These are phyloP conservation scores for Thalpophila matura DNA, from an alignment of 2,888 invertebrate species.

Conservation along the genomic window DNA sequence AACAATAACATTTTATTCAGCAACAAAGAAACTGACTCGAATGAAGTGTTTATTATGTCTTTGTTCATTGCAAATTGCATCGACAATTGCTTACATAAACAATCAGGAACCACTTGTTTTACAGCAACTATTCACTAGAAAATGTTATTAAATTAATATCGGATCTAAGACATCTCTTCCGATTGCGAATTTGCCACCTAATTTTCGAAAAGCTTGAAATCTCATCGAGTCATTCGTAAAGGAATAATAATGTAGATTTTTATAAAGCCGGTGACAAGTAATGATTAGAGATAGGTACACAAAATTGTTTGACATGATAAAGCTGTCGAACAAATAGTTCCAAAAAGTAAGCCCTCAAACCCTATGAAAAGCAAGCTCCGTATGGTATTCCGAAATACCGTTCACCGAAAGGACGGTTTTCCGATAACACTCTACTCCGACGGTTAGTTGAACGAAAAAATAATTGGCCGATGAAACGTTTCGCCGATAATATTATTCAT, in stretches of 20 bases:
- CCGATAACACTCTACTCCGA: too few relatives aligned
- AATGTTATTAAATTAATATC: conserved; percentile 52
- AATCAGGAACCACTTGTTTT: conserved; percentile 69
- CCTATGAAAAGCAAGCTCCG: not conserved
- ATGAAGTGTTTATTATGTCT: conserved; percentile 66
- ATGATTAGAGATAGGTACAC: too few relatives aligned
- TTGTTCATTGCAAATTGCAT: conserved; percentile 66
- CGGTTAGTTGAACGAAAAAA: too few relatives aligned
- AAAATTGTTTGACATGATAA: too few relatives aligned
- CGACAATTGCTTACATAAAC: conserved; percentile 60
- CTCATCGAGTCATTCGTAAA: not conserved
- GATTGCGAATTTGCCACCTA: conserved; percentile 20
- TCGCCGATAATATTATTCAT: too few relatives aligned
- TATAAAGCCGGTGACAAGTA: not conserved
- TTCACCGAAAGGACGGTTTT: too few relatives aligned
- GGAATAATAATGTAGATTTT: not conserved
- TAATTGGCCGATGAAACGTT: too few relatives aligned
- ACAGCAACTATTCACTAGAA: conserved; percentile 44
- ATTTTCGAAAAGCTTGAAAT: conserved; percentile 11
- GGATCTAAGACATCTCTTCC: conserved; percentile 47
- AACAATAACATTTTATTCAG: conserved; percentile 69
- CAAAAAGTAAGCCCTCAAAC: not conserved
- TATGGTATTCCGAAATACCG: too few relatives aligned
- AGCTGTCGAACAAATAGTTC: not conserved
- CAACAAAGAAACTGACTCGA: conserved; percentile 71